Base-by-base conservation (phyloP, 2,888 invertebrate genomes). In the Busseola fusca region DNA sequence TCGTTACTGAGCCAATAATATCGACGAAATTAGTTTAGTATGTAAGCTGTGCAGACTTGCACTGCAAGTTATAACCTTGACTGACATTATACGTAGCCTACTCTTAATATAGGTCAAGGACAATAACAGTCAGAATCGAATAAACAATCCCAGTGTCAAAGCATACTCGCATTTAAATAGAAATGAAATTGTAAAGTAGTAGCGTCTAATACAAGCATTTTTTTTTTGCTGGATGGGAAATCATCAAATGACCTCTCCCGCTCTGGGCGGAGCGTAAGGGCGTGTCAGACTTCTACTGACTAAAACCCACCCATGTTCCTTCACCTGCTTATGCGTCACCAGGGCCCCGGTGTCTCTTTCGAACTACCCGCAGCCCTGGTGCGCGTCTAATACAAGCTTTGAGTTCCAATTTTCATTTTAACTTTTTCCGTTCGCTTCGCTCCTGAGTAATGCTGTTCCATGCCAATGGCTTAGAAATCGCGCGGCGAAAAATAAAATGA, bases 401-500 rank as follows among this genome's bases (percentile, higher is more conserved):
- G 57, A 79, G 70, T 67, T 67, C 60, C 56, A 74, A 64, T 76
- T 76, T 76, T 74, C 65, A 72, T 82, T 79, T 82, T 54, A 79
- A 79, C 68, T 72, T 76, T 82, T 74, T 73, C 81, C 68, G 64
- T 76, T 71, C 69, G 58, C 52, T 72, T 62, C 67, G 63, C 65
- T 84, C 64, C 76, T 80, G 76, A 77, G 84, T 77, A 71, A 81
- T 78, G 59, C 62, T 64, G 73, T 81, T 81, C 68, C 65, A 71
- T 80, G 52, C 80, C 67, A 81, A 62, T 81, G 59, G 34, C 70
- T 56, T 54, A 42, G 78, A 74, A 81, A 77, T 68, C 66, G 42
- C 45, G 52, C 50, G 72, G 59, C 64, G 77, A 56, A 64, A 69
- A 80, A 78, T 78, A 78, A 78, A 80, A 79, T 48, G 59, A 57